Base-by-base conservation (phyloP, 2,797 vertebrate genomes). In the Sebastes iracundus region DNA sequence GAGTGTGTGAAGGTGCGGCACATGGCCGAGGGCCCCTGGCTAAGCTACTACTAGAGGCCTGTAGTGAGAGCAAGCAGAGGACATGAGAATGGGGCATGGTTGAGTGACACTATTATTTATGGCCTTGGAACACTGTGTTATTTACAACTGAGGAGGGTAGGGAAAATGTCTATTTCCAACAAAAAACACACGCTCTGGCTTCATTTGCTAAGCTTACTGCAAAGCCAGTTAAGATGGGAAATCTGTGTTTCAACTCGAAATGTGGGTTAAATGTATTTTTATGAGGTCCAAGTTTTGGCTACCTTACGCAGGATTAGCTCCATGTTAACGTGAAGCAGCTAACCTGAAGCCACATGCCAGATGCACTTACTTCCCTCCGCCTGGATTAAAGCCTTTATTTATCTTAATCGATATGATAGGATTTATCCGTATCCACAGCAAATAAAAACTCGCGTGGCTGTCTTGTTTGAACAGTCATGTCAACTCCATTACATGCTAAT, bases 41-140 rank as follows among this genome's bases (percentile, higher is more conserved):
- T 83, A 83, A 56, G 89, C 80, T 49, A 61, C 78, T 9, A 82
- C 78, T 82, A 76, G 78, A 90, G 84, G 81, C 90, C 92, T 93
- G 91, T 79, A 81, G 91, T 82, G 93, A 94, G 92, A 92, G 92
- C 93, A 93, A 91, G 89, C 89, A 93, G 91, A 94, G 91, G 93
- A 94, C 93, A 94, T 91, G 91, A 92, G 91, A 92, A 90, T 83
- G 81, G 88, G 92, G 90, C 90, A 93, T 94, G 92, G 91, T 88
- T 93, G 91, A 93, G 82, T 92, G 94, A 93, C 92, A 94, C 82
- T 79, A 71, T 92, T 93, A 94, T 94, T 94, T 93, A 94, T 85
- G 84, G 83, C 75, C 85, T 68, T 80, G 84, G 81, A 92, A 79
- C 74, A 83, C 79, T 71, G 77, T 82, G 88, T 93, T 93, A 92